Evolutionary conservation across 1,140 invertebrate species (phyloP), one percentile per base, ranked within the genome.

Genomic region (Polypedilum vanderplanki): DNA sequence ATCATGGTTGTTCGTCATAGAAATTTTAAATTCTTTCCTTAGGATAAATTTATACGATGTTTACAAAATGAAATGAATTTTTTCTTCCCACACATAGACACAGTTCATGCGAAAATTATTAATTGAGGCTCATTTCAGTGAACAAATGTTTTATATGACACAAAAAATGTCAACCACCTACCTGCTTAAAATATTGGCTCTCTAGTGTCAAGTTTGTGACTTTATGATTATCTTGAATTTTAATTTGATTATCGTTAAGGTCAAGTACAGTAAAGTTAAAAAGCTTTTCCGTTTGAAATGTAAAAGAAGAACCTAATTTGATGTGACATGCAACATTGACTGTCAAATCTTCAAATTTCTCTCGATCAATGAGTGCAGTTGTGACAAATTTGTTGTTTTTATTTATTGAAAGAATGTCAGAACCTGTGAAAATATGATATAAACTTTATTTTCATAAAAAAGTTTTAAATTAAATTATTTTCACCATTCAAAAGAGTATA

Each of bases 161-260:
- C 5, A 33, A 4, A 57, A 57, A 57, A 57, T 57, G 46, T 57
- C 46, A 57, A 5, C n/a, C 4, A 70, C 65, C 15, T 20, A 70
- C 65, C 65, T 70, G 15, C 65, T 9, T 22, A 10, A 18, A 70
- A 22, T 70, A 18, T 20, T n/a, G 65, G 5, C 18, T 70, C 9
- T 70, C 65, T 3, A 70, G 20, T 70, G 15, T 70, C 65, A 70
- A 7, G 17, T 70, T 70, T 18, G 65, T 70, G 9, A 70, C 10
- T 70, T 70, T 70, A 20, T 70, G 65, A 70, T 70, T 70, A n/a
- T 18, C 65, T 18, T 70, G 65, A 18, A 70, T 18, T 22, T 20
- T 70, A 20, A 70, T 18, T 70, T 7, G 20, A 22, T 70, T 70
- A 70, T 70, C 65, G 10, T 70, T 70, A 1, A 22, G 8, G 18